Conservation (phyloP, 2,888 invertebrate species). For the Spisula solida region DNA sequence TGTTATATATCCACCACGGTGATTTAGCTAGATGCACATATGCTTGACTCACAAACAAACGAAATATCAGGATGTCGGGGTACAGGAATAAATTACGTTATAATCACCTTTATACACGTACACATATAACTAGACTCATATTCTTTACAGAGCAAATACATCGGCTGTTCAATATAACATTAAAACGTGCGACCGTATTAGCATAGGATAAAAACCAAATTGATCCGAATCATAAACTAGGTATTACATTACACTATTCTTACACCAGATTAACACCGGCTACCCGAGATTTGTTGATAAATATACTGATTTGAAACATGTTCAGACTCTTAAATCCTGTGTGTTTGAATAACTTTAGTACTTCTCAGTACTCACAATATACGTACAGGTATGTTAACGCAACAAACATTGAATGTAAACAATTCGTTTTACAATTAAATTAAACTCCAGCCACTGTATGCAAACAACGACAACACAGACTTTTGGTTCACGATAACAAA, state of each 20-base stretch:
- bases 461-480: not conserved
- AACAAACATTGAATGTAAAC: not conserved
- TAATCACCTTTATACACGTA: not conserved
- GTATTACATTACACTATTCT: not conserved
- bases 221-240: not conserved
- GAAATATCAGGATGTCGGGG: not conserved
- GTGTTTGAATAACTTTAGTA: not conserved
- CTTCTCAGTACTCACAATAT: not conserved
- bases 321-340: not conserved
- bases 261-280: not conserved
- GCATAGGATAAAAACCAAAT: not conserved
- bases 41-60: not conserved
- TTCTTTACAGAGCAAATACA: not conserved
- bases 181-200: not conserved
- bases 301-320: not conserved
- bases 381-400: not conserved
- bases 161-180: not conserved
- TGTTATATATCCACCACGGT: not conserved
- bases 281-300: not conserved
- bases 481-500: slow-evolving; percentile 5
- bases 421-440: not conserved
- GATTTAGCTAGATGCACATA: not conserved
- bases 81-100: not conserved
- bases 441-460: not conserved
- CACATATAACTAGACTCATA: not conserved